A percentile compares a stretch with the other conserved stretches of the same genome.
phyloP scores from a whole-genome alignment of 1,140 invertebrate species.

The Leptonema lineaticorne region DNA sequence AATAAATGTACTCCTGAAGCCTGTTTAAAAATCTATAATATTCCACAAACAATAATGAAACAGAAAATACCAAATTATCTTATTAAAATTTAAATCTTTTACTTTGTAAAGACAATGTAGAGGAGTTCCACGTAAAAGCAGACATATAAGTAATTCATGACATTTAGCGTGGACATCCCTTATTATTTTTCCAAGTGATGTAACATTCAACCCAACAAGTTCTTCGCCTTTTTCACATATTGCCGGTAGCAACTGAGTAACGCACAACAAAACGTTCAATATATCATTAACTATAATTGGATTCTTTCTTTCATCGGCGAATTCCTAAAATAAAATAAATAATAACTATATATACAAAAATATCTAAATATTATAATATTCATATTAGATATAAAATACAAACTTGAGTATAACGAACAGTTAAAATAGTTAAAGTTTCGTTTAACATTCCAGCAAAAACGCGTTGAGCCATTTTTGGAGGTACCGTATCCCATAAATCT shows the following conservation, averaged over 20 bases:
- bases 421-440: constrained; percentile 74
- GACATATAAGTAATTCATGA: constrained; percentile 68
- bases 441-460: constrained; percentile 79
- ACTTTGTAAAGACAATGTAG: constrained; percentile 74
- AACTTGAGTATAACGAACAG: constrained; percentile 73
- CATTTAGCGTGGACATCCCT: constrained; percentile 78
- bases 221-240: constrained; percentile 65
- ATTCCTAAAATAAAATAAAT: constrained; percentile 31
- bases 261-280: constrained; percentile 71
- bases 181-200: constrained; percentile 62
- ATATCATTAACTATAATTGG: constrained; percentile 66
- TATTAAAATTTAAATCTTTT: constrained; percentile 27
- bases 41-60: background rate
- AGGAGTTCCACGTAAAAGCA: constrained; percentile 69
- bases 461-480: constrained; percentile 77
- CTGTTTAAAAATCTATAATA: constrained; percentile 37
- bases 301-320: constrained; percentile 31
- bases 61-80: background rate
- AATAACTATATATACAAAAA: background rate
- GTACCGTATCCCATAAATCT: constrained; percentile 78
- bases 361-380: background rate
- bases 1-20: constrained; percentile 38
- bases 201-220: constrained; percentile 58
- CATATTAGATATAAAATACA: constrained; percentile 22
- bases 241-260: constrained; percentile 65